These are phyloP conservation scores for Drosophila orosa DNA, from an alignment of 1,140 invertebrate genomes.

Conservation along the genomic window DNA sequence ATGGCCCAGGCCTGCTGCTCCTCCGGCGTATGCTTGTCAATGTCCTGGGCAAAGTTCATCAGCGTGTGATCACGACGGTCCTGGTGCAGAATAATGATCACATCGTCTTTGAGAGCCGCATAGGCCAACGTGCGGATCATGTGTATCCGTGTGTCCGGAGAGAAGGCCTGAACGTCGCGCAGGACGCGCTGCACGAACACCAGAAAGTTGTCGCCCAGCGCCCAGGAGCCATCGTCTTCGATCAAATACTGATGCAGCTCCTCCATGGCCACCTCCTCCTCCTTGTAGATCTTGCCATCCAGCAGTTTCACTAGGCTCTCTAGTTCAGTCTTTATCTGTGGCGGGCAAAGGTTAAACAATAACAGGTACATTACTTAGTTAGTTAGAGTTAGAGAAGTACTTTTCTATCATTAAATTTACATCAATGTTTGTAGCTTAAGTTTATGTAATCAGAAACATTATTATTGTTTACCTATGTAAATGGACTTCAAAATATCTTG, in stretches of 20 bases:
- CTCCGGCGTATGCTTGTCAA: constrained; percentile 90
- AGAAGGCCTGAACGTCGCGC: constrained; percentile 86
- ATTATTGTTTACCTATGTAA: background rate
- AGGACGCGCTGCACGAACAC: constrained; percentile 90
- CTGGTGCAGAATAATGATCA: constrained; percentile 95
- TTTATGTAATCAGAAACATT: background rate
- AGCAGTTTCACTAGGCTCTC: constrained; percentile 87
- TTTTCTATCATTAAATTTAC: background rate
- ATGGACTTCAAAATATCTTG: background rate
- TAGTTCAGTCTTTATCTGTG: constrained; percentile 87
- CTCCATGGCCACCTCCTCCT: constrained; percentile 89
- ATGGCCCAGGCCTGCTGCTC: constrained; percentile 92
- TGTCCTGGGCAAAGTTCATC: constrained; percentile 94
- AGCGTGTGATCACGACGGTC: constrained; percentile 94
- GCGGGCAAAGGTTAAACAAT: background rate
- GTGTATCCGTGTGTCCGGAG: constrained; percentile 86
- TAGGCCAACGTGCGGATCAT: constrained; percentile 89
- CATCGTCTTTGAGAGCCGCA: constrained; percentile 94
- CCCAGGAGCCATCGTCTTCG: constrained; percentile 95
- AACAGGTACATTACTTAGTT: background rate
- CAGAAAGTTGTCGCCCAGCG: constrained; percentile 94
- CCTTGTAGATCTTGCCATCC: constrained; percentile 87
- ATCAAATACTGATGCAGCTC: constrained; percentile 94
- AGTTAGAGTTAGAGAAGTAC: background rate
- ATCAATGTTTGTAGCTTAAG: background rate